phyloP scores from a whole-genome alignment of 2,888 invertebrate species.

The Sminthurides aquaticus region DNA sequence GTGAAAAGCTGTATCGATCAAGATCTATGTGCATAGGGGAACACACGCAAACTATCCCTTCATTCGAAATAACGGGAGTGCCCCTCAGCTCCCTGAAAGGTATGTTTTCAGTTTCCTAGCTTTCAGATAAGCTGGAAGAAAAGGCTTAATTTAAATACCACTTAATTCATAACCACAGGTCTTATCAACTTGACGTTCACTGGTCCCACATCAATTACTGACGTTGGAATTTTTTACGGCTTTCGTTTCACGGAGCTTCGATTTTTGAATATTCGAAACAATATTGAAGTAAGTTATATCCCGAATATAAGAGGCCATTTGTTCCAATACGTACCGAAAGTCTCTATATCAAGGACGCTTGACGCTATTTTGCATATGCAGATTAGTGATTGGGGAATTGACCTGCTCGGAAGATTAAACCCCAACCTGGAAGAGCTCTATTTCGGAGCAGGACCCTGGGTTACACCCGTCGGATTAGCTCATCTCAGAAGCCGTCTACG shows the following conservation, averaged over 20 bases:
- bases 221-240: conserved; percentile 28
- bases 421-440: conserved; percentile 24
- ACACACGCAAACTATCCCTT: conserved; percentile 20
- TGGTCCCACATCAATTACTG: conserved; percentile 22
- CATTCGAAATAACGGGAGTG: conserved; percentile 21
- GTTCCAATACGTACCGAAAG: no score
- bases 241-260: conserved; percentile 24
- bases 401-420: conserved; percentile 23
- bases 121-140: neutral
- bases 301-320: no score
- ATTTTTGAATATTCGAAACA: conserved; percentile 24
- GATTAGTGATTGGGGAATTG: conserved; percentile 30
- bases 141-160: no score
- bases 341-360: no score
- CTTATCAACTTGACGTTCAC: conserved; percentile 24
- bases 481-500: conserved; percentile 17
- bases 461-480: conserved; percentile 16
- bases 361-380: conserved; percentile 7
- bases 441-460: conserved; percentile 26
- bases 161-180: no score
- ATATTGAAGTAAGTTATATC: conserved; percentile 22
- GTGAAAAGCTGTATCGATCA: conserved; percentile 24
- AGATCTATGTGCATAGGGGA: conserved; percentile 27
- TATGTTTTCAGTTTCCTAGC: neutral
- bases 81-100: conserved; percentile 22